Base-by-base conservation (phyloP, 2,888 invertebrate species). In the Rhamphomyia laevipes region DNA sequence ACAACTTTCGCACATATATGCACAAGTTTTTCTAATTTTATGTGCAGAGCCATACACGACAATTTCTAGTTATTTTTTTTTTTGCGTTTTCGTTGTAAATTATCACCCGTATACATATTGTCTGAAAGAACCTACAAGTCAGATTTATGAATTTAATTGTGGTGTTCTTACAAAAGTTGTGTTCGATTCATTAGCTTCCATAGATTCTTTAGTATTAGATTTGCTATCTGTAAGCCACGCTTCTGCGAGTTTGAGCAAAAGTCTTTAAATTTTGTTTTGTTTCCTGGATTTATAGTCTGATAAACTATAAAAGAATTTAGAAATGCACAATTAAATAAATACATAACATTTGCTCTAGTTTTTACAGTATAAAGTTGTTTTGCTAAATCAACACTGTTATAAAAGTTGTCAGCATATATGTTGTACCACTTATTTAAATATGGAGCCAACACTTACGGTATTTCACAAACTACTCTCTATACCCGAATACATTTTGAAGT, bases 361-460 rank as follows among this genome's bases (percentile, higher is more conserved):
- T 35, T n/a, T 18, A 16, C 3, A 18, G 9, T 42, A 13, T 35
- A 18, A 4, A 37, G 37, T 37, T 46, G 27, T 15, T 46, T 46
- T 3, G 46, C 17, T 18, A 46, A 46, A 35, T 42, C 42, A 13
- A 42, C 42, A 42, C 42, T 42, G 13, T 46, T 46, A 46, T 37
- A 46, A 46, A 46, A 46, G 23, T 46, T 46, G 35, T 37, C 37
- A 46, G 46, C 46, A 33, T 46, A 46, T 16, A 46, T 46, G 11
- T 46, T 46, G 37, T 37, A 37, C 37, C 23, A 37, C n/a, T 37
- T 46, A 37, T 46, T 46, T 9, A 46, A 37, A 46, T 46, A 46
- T 37, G 21, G 27, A 9, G 43, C 2, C 43, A 23, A 43, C 12
- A 43, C 27, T 43, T 5, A n/a, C 6, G n/a, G 33, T 35, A n/a